A percentile compares a stretch with the other conserved stretches of the same genome.
phyloP scores from a whole-genome alignment of 2,888 invertebrate species.

The Synanthedon andrenaeformis region DNA sequence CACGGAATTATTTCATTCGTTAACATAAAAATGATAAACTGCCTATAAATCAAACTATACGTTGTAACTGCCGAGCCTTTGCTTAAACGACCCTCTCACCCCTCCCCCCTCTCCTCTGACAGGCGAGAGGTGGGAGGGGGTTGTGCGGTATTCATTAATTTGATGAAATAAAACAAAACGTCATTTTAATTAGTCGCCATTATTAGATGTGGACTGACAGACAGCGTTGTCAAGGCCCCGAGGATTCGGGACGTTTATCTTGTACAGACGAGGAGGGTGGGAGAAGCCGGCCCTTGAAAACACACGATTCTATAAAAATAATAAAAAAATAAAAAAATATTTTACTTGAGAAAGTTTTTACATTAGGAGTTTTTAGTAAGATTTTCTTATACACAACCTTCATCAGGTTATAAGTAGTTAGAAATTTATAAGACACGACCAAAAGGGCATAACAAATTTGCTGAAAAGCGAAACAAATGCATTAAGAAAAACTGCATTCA shows the following conservation, averaged over 20 bases:
- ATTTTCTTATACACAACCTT: too few species aligned
- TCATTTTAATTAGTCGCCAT: conserved; percentile 51
- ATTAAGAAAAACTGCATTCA: too few species aligned
- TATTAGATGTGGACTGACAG: conserved; percentile 41
- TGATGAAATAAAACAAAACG: conserved; percentile 51
- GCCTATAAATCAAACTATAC: conserved; percentile 44
- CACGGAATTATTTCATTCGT: conserved; percentile 25
- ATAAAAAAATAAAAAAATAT: neutral
- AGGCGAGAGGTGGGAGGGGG: conserved; percentile 11
- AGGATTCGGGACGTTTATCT: conserved; percentile 27
- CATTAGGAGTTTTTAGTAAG: too few species aligned
- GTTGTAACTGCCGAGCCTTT: conserved; percentile 13
- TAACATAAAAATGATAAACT: conserved; percentile 42
- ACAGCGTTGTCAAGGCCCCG: conserved; percentile 20
- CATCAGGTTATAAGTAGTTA: too few species aligned
- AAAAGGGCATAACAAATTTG: too few species aligned
- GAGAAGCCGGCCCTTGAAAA: conserved; percentile 7
- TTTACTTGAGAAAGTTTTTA: neutral
- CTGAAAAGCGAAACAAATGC: too few species aligned
- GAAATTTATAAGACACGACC: too few species aligned
- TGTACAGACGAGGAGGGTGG: conserved; percentile 14
- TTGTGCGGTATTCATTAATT: conserved; percentile 7
- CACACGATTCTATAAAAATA: conserved; percentile 1
- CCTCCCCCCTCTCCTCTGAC: neutral
- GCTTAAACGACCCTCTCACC: neutral